These are phyloP conservation scores for Pectinophora gossypiella DNA, from an alignment of 1,140 invertebrate genomes.

Conservation along the genomic window DNA sequence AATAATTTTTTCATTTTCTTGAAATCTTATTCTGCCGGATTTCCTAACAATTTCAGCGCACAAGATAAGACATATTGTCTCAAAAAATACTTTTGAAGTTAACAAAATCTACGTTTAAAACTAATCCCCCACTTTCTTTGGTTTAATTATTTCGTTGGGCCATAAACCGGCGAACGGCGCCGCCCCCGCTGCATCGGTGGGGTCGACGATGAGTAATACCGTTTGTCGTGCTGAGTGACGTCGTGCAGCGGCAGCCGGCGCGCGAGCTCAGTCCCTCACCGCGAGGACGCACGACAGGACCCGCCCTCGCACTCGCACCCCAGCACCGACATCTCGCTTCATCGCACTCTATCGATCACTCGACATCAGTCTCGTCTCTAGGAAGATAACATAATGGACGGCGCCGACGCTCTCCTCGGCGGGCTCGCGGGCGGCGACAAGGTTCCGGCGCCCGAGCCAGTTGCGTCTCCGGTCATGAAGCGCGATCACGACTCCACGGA, in stretches of 20 bases:
- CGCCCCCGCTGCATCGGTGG: constrained; percentile 22
- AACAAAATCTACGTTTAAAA: not conserved
- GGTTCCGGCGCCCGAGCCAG: constrained; percentile 22
- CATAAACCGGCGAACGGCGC: constrained; percentile 21
- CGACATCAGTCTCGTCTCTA: constrained; percentile 14
- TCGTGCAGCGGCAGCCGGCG: constrained; percentile 50
- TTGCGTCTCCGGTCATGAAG: constrained; percentile 54
- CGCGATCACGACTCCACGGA: constrained; percentile 81
- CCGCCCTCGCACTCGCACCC: constrained; percentile 32
- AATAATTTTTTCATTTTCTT: constrained; percentile 25
- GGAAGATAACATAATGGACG: constrained; percentile 43
- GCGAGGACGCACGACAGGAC: constrained; percentile 49
- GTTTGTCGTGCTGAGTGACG: constrained; percentile 65
- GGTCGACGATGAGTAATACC: constrained; percentile 64
- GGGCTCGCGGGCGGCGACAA: constrained; percentile 51
- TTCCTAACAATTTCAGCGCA: not conserved
- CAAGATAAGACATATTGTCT: not conserved
- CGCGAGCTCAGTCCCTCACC: constrained; percentile 48
- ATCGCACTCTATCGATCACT: constrained; percentile 54
- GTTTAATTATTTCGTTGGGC: not conserved
- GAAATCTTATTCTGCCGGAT: not conserved
- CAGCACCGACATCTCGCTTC: constrained; percentile 26
- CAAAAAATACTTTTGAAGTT: not conserved
- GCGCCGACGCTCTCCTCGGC: constrained; percentile 45
- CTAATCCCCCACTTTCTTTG: not conserved